Conservation (phyloP, 1,140 invertebrate genomes). For the Sinella curviseta region DNA sequence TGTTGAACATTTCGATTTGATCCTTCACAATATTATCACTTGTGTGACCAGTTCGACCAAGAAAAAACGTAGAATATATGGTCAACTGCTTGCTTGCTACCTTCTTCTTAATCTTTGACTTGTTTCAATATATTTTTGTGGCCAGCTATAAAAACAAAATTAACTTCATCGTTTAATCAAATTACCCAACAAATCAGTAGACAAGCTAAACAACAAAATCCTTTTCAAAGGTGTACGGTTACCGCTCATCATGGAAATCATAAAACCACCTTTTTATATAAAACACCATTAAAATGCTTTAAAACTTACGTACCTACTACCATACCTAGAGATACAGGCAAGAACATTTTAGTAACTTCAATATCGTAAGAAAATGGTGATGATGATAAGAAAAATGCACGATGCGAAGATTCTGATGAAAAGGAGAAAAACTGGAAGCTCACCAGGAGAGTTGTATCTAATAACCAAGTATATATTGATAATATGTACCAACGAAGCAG, state of each 20-base stretch:
- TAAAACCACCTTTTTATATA: neutral
- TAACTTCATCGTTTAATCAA: neutral
- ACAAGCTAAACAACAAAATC: no score
- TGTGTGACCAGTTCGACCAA: neutral
- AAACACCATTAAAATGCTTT: no score
- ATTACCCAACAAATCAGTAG: neutral
- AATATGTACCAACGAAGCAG: neutral
- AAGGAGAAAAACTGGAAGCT: slow-evolving; percentile 1
- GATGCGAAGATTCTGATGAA: neutral
- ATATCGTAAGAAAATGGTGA: no score
- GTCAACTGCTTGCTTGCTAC: neutral
- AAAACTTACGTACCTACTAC: no score
- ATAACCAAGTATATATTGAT: neutral
- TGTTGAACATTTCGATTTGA: no score
- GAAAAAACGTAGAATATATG: no score
- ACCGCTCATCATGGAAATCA: neutral
- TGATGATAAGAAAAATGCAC: neutral
- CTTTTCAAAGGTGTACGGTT: neutral
- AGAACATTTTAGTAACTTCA: no score
- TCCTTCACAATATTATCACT: no score
- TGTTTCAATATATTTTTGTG: neutral
- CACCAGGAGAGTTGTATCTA: neutral
- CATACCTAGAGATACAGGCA: no score
- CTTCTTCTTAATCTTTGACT: no score
- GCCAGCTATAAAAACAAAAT: neutral